Evolutionary conservation across 1,140 invertebrate genomes (phyloP), one percentile per base, ranked within the genome.

Genomic region (Lasioglossum albipes): DNA sequence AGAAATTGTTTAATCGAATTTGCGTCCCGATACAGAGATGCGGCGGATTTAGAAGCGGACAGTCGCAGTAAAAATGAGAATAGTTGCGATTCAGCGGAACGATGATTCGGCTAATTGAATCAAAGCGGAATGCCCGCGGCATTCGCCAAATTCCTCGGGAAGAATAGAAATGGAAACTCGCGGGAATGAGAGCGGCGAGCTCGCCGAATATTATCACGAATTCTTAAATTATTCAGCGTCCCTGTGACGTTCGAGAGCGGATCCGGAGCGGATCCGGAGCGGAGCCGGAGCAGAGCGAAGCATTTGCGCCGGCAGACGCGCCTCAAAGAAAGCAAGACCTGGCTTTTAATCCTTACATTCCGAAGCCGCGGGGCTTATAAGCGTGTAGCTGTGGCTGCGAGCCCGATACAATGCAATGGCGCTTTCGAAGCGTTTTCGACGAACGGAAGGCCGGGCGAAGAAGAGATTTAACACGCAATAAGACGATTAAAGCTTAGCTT

Each of bases 401-500:
- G 88, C 89, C 85, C 71, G 82, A 87, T 83, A 92, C 91, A 92
- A 92, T 90, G 87, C 66, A 31, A 49, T 61, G 52, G 31, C 67
- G 52, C 13, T 18, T 68, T 69, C 67, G 77, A 65, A 76, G 77
- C 84, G 84, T 84, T 83, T 74, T 74, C 82, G 68, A 81, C 74
- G 36, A 79, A 71, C 76, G 64, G 73, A 82, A 81, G 73, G 66
- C 81, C 66, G 75, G 74, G 79, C 75, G 77, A 84, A 81, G 82
- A 81, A 81, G 84, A 90, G 90, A 92, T 91, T 93, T 88, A 91
- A 91, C 89, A 90, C 83, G 85, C 88, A 89, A 89, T 92, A 92
- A 93, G 91, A 92, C 89, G 90, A 93, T 93, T 92, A 92, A 83
- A 75, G 88, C 87, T 89, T 87, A 86, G 90, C 88, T 91, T 91